Conservation (phyloP, 2,888 invertebrate species). For the Xiphydria camelus region DNA sequence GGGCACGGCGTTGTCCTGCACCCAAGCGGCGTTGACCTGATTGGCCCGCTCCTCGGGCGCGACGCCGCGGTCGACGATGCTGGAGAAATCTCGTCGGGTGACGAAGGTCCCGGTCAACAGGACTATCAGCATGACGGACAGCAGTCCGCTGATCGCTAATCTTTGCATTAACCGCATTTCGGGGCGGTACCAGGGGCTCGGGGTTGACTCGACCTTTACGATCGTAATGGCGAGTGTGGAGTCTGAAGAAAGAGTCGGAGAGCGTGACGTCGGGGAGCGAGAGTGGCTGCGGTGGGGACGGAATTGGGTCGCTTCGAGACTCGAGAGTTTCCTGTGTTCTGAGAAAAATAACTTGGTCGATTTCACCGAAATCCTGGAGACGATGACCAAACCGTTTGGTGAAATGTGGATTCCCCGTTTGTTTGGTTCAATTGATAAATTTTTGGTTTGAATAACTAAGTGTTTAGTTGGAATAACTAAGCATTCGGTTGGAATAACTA, state of each 20-base stretch:
- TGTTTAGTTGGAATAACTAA: too few species aligned
- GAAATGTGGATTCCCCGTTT: too few species aligned
- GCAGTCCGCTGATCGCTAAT: constrained; percentile 51
- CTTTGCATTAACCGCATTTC: constrained; percentile 53
- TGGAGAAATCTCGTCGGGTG: constrained; percentile 46
- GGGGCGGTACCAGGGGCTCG: constrained; percentile 14
- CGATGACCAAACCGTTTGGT: too few species aligned
- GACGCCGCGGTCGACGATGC: constrained; percentile 47
- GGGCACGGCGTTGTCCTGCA: constrained; percentile 45
- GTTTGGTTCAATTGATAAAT: too few species aligned
- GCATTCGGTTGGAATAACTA: too few species aligned
- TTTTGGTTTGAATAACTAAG: too few species aligned
- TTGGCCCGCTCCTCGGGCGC: constrained; percentile 47
- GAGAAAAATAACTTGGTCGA: too few species aligned
- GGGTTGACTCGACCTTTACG: too few species aligned
- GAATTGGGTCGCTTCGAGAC: neutral
- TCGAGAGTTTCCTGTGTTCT: neutral
- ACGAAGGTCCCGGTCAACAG: constrained; percentile 50
- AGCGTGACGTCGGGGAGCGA: too few species aligned
- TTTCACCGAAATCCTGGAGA: too few species aligned
- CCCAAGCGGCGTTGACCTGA: constrained; percentile 48
- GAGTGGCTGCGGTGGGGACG: neutral
- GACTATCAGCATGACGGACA: constrained; percentile 52
- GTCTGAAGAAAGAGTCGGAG: too few species aligned
- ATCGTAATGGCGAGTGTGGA: too few species aligned